A percentile compares a stretch with the other conserved stretches of the same genome.
These are phyloP conservation scores for fruit fly (Drosophila melanogaster) DNA, from an alignment of 1,140 invertebrate species.

Conservation along the genomic window Release_6_plus_ISO1_MT NT_033779.5:7757501-7758000, in stretches of 20 bases:
- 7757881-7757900: conserved; percentile 1
- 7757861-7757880: conserved; percentile 19
- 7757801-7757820: no score
- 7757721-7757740: no score
- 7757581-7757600: conserved; percentile 28
- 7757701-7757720: no score
- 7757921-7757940: neutral
- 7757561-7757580: neutral
- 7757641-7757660: neutral
- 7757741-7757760: no score
- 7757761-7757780: no score
- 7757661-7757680: no score
- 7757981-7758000: conserved; percentile 74
- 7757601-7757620: conserved; percentile 17
- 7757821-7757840: neutral
- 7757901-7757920: neutral
- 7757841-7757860: neutral
- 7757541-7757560: conserved; percentile 45
- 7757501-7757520: neutral
- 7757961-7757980: conserved; percentile 77
- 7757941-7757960: conserved; percentile 50
- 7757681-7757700: no score
- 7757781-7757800: no score
- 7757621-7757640: neutral
- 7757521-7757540: conserved; percentile 26